A percentile compares a stretch with the other conserved stretches of the same genome.
Evolutionary conservation across 2,888 invertebrate species (phyloP).

Genomic region (Pseudococcus viburni): DNA sequence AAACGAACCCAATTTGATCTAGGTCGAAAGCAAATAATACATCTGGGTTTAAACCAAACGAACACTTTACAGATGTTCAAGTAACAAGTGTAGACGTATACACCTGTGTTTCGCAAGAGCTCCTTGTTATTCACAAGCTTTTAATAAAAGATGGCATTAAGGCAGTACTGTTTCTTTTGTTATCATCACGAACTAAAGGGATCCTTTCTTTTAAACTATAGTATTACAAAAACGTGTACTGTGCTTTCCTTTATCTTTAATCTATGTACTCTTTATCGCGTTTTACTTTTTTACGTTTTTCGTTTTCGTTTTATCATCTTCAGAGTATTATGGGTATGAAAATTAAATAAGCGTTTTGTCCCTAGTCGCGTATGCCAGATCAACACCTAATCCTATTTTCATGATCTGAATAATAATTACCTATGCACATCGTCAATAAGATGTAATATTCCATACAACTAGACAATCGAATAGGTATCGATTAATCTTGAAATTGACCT

Average conservation of each 20-base stretch:
- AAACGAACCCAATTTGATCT: conserved; percentile 56
- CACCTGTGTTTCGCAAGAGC: conserved; percentile 56
- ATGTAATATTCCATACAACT: too few species aligned
- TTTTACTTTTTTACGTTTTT: neutral
- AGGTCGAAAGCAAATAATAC: conserved; percentile 56
- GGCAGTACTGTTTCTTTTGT: conserved; percentile 57
- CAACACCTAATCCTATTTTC: neutral
- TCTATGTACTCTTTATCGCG: conserved; percentile 51
- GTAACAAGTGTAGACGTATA: conserved; percentile 56
- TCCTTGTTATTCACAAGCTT: conserved; percentile 58
- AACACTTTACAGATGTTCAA: conserved; percentile 57
- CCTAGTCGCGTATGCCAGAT: neutral
- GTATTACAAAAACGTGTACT: conserved; percentile 57
- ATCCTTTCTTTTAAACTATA: conserved; percentile 57
- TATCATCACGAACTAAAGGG: conserved; percentile 57
- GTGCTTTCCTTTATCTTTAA: conserved; percentile 60
- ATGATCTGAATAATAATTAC: too few species aligned
- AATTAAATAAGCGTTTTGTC: neutral
- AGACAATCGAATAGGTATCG: neutral
- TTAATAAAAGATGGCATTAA: conserved; percentile 58
- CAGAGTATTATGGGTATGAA: neutral
- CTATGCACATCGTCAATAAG: too few species aligned
- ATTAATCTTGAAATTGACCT: neutral
- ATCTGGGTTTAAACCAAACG: conserved; percentile 58
- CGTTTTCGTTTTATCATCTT: neutral